Percentiles rank a stretch among this genome's conserved stretches.
Evolutionary conservation across 1,140 invertebrate species (phyloP).

Genomic region (Hormaphis cornu): DNA sequence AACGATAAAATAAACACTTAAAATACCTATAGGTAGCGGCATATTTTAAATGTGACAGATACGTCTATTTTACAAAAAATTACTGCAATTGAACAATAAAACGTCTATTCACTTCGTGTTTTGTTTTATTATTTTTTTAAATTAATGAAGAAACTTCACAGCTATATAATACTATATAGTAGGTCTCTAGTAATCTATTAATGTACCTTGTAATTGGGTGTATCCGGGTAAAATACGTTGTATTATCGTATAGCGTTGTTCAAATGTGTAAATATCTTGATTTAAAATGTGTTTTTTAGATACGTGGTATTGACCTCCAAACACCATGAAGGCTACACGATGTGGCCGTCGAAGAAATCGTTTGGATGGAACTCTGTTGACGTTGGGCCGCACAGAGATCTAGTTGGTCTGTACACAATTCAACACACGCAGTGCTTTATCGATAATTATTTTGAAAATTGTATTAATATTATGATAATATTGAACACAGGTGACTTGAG

Average conservation of each 20-base stretch:
- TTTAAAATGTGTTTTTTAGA: conserved; percentile 44
- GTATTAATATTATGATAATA: too few relatives aligned
- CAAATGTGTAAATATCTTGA: not conserved
- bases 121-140: too few relatives aligned
- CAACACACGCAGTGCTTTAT: not conserved
- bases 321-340: conserved; percentile 85
- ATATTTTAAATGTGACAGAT: too few relatives aligned
- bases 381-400: conserved; percentile 71
- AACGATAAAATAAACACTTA: too few relatives aligned
- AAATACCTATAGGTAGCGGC: too few relatives aligned
- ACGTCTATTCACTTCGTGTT: too few relatives aligned
- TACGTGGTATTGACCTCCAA: conserved; percentile 86
- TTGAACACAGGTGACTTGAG: conserved; percentile 55
- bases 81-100: too few relatives aligned
- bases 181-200: too few relatives aligned
- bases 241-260: not conserved
- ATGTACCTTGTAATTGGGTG: too few relatives aligned
- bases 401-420: conserved; percentile 52
- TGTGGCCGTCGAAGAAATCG: conserved; percentile 77
- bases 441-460: not conserved
- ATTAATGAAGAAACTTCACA: too few relatives aligned
- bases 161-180: too few relatives aligned
- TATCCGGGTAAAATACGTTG: not conserved
- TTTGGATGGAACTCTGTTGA: conserved; percentile 87
- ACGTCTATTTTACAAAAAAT: too few relatives aligned